Conservation (phyloP, 2,888 invertebrate species). For the Idaea straminata region DNA sequence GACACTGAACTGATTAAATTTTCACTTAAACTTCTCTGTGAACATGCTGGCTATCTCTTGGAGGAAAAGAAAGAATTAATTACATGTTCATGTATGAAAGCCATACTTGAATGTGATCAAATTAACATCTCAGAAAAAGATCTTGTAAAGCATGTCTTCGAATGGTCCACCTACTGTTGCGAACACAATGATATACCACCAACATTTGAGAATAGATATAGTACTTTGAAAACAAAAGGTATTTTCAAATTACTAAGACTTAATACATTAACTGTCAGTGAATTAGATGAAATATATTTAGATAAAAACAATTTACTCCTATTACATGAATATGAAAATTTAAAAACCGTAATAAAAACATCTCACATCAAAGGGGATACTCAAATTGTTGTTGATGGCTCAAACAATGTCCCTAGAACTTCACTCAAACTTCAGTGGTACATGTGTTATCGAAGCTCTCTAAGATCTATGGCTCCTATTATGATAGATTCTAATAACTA, state of each 20-base stretch:
- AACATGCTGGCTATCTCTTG: conserved; percentile 77
- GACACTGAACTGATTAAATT: conserved; percentile 73
- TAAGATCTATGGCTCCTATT: conserved; percentile 65
- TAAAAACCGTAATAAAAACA: conserved; percentile 38
- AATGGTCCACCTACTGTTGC: conserved; percentile 79
- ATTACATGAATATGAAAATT: conserved; percentile 47
- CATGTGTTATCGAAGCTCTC: conserved; percentile 61
- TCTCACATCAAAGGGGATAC: conserved; percentile 30
- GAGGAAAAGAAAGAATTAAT: conserved; percentile 71
- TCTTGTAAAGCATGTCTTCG: conserved; percentile 74
- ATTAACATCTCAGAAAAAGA: conserved; percentile 77
- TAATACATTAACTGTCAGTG: conserved; percentile 50
- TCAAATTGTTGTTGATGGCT: conserved; percentile 26
- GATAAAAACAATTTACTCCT: conserved; percentile 58
- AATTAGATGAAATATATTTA: conserved; percentile 58
- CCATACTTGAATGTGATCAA: conserved; percentile 70
- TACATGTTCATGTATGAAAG: conserved; percentile 68
- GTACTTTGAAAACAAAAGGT: conserved; percentile 62
- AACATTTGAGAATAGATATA: conserved; percentile 65
- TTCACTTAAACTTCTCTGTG: conserved; percentile 78
- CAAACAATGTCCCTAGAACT: conserved; percentile 42
- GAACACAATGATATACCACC: conserved; percentile 56
- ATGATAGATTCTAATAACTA: conserved; percentile 58
- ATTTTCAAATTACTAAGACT: conserved; percentile 72
- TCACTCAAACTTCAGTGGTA: conserved; percentile 60